phyloP scores from a whole-genome alignment of 2,113 vertebrate genomes.

The Gymnorhina tibicen region DNA sequence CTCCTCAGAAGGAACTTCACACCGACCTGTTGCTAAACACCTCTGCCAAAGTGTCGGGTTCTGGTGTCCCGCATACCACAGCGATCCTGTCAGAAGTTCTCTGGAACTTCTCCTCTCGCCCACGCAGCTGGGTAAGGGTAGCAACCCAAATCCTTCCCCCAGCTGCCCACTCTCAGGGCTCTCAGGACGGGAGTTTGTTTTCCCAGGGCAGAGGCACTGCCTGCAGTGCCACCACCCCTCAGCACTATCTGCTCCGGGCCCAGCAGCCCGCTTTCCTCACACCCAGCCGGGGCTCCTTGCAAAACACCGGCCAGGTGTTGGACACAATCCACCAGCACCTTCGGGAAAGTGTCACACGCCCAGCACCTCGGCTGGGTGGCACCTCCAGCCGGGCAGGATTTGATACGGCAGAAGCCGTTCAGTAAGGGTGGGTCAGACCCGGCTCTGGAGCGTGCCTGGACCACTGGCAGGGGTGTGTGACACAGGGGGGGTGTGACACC shows the following conservation, averaged over 20 bases:
- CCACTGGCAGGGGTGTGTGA: background rate
- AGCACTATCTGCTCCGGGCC: background rate
- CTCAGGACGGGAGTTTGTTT: background rate
- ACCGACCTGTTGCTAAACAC: background rate
- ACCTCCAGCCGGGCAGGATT: background rate
- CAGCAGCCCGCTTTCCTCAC: background rate
- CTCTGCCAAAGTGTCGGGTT: background rate
- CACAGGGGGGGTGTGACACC: background rate
- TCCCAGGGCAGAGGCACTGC: background rate
- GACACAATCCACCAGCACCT: background rate
- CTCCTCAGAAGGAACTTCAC: background rate
- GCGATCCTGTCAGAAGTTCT: background rate
- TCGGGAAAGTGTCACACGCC: background rate
- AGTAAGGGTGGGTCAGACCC: background rate
- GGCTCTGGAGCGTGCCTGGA: background rate
- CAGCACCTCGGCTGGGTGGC: background rate
- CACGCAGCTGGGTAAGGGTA: background rate
- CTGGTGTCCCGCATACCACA: background rate
- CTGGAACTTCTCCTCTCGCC: background rate
- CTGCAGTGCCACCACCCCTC: background rate
- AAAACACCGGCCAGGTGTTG: background rate
- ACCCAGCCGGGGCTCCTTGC: background rate
- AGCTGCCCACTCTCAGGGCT: background rate
- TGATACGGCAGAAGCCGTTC: background rate
- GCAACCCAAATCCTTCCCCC: background rate